Evolutionary conservation across 2,888 invertebrate species (phyloP), one percentile per base, ranked within the genome.

Genomic region (Didymodactylos carnosus): DNA sequence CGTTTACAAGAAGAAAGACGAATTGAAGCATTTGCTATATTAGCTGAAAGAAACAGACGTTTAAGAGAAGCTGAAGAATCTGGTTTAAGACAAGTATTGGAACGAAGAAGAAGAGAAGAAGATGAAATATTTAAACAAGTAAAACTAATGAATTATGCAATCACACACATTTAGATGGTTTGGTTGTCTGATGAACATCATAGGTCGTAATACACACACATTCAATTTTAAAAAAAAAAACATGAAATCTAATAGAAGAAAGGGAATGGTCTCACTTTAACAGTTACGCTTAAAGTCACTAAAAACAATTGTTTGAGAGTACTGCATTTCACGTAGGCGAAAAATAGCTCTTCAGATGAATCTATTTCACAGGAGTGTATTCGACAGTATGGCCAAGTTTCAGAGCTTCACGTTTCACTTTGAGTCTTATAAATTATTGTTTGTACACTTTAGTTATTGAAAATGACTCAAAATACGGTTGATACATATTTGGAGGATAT

Each of bases 81-180:
- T 3, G 91, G 91, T 1, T 84, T 88, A 71, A 84, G 91, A 27
- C 91, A 92, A 81, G 86, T 87, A 71, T 91, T 92, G 80, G 87
- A 89, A 77, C 86, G 88, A 73, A 84, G 89, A 49, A 84, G 90
- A 10, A 81, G 87, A 11, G 89, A 91, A 79, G 88, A 90, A 77
- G 90, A 91, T 77, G 89, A 91, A 81, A 88, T 91, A 80, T 91
- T 90, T 80, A 88, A 88, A 81, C 88, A 89, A 83, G 85, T n/a
- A n/a, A n/a, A n/a, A n/a, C n/a, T n/a, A n/a, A n/a, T 85, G n/a
- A n/a, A n/a, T n/a, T n/a, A n/a, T n/a, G n/a, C n/a, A n/a, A n/a
- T n/a, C n/a, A n/a, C n/a, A n/a, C n/a, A n/a, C n/a, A n/a, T n/a
- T n/a, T n/a, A n/a, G n/a, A n/a, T n/a, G n/a, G n/a, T n/a, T n/a